Base-by-base conservation (phyloP, 2,113 vertebrate species). In the Paedocypris sp. region DNA sequence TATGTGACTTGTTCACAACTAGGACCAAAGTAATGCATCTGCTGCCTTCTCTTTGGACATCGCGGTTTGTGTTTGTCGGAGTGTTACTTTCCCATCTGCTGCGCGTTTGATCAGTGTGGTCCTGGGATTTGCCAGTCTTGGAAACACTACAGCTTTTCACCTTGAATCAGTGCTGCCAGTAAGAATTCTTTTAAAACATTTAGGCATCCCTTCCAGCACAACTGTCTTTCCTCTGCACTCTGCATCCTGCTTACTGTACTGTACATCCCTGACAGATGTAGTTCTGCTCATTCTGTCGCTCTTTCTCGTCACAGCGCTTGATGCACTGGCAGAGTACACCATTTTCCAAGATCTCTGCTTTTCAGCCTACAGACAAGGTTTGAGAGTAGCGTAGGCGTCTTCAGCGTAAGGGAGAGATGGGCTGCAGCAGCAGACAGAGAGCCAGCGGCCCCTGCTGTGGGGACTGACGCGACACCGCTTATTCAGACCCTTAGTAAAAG, bases 371-470 rank as follows among this genome's bases (percentile, higher is more conserved):
- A 31, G 54, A 50, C 39, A 13, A 69, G 68, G 46, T 66, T 64
- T 71, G 61, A 63, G 42, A 38, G 54, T 54, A 51, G 64, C 42
- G 71, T 76, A 52, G 71, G 74, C 22, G 61, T 69, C 45, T 69
- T 52, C 66, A 61, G 65, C 64, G 62, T 46, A 39, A 65, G 56
- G 39, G 45, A 66, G 50, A 43, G 47, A 42, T 48, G 32, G 49
- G 32, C 60, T 60, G 53, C 69, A 67, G 45, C 39, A 36, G 54
- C 53, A 38, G 59, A 50, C 69, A 28, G 50, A 38, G 25, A 54
- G 60, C n/a, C n/a, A n/a, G n/a, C 29, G 63, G 53, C 53, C 53
- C 53, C 53, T 49, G 43, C 36, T 13, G 57, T 48, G 26, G 15
- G 51, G 54, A 49, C 39, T 66, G 53, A 51, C 19, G 5, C n/a